Conservation (phyloP, 1,140 invertebrate genomes). For the Drosophila arawakana region DNA sequence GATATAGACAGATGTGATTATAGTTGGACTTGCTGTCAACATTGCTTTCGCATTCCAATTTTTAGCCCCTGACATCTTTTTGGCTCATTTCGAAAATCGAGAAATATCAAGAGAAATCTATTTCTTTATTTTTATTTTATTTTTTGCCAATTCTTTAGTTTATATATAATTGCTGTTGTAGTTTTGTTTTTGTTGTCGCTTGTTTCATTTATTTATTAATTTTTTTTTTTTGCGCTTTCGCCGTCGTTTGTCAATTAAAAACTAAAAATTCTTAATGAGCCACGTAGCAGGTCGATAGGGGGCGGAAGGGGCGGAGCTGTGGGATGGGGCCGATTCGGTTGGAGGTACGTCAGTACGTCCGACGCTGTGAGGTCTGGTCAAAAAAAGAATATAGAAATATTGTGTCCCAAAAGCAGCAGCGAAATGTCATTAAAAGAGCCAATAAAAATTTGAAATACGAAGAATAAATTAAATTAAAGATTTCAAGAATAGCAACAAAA, state of each 20-base stretch:
- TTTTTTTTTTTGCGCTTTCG: slow-evolving; percentile 28
- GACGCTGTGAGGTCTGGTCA: slow-evolving; percentile 25
- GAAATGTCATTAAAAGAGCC: slow-evolving; percentile 74
- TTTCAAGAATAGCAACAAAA: slow-evolving; percentile 36
- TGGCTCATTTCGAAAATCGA: slow-evolving; percentile 49
- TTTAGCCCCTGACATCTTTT: slow-evolving; percentile 57
- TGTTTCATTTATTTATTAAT: slow-evolving; percentile 41
- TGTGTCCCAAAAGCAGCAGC: slow-evolving; percentile 51
- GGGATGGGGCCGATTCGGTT: neutral
- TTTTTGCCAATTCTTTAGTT: slow-evolving; percentile 17
- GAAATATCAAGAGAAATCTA: slow-evolving; percentile 30
- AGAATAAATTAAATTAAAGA: slow-evolving; percentile 39
- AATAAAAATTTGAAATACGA: slow-evolving; percentile 63
- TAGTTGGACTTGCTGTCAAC: slow-evolving; percentile 50
- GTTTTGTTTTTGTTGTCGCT: slow-evolving; percentile 17
- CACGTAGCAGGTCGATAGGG: slow-evolving; percentile 67
- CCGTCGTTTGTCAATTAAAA: slow-evolving; percentile 73
- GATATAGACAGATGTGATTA: slow-evolving; percentile 12
- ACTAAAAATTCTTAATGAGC: slow-evolving; percentile 78
- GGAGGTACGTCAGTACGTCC: slow-evolving; percentile 17
- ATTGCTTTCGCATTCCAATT: slow-evolving; percentile 55
- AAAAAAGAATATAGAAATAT: slow-evolving; percentile 6
- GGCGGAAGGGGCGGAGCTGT: neutral
- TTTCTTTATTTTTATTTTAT: neutral
- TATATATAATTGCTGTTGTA: slow-evolving; percentile 19